Evolutionary conservation across 2,888 invertebrate genomes (phyloP).

Genomic region (Coremacera marginata): DNA sequence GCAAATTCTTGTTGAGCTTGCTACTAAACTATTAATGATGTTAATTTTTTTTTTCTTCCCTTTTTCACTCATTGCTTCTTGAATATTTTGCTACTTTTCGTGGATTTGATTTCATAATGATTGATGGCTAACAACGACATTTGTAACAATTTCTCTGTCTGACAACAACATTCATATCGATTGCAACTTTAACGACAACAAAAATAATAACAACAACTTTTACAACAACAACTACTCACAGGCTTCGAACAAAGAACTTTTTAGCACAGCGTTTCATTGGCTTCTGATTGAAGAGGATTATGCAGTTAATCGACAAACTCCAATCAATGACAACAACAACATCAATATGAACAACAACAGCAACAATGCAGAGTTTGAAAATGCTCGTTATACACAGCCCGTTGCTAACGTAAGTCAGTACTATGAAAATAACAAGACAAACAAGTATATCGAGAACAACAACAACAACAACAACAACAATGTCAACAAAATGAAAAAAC

Average conservation of each 20-base stretch:
- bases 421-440: not conserved
- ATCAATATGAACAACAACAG: constrained; percentile 44
- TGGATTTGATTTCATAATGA: not conserved
- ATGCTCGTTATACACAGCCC: too few species aligned
- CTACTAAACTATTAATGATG: not conserved
- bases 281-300: constrained; percentile 69
- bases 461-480: constrained; percentile 8
- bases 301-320: constrained; percentile 56
- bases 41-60: not conserved
- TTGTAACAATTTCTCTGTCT: not conserved
- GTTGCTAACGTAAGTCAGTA: constrained; percentile 14
- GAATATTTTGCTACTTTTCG: not conserved
- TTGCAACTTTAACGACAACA: not conserved
- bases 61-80: not conserved
- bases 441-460: constrained; percentile 20
- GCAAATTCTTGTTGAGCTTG: too few species aligned
- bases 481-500: constrained; percentile 19
- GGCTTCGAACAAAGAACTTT: constrained; percentile 68
- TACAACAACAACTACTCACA: constrained; percentile 44
- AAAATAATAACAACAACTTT: constrained; percentile 19
- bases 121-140: constrained; percentile 8
- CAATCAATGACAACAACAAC: constrained; percentile 48
- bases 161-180: not conserved
- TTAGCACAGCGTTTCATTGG: constrained; percentile 69
- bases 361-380: constrained; percentile 19